Percentiles rank a stretch among this genome's conserved stretches.
phyloP scores from a whole-genome alignment of 2,797 vertebrate species.

The Anniella stebbinsi region DNA sequence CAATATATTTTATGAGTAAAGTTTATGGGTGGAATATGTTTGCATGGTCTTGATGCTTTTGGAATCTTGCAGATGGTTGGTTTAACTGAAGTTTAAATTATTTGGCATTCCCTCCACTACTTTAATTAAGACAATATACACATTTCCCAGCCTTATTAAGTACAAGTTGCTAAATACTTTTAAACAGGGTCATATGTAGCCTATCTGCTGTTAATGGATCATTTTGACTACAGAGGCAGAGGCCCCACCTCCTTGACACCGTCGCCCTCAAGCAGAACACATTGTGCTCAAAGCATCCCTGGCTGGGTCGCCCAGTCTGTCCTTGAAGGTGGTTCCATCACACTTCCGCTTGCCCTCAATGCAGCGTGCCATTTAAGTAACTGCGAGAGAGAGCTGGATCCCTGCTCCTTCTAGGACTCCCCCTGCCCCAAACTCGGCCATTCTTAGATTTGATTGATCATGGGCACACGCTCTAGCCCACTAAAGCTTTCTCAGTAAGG shows the following conservation, averaged over 20 bases:
- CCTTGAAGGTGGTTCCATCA: too few species aligned
- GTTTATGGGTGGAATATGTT: neutral
- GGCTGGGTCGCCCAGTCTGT: too few species aligned
- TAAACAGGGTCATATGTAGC: neutral
- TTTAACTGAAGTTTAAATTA: neutral
- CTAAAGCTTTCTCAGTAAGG: neutral
- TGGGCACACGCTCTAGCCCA: too few species aligned
- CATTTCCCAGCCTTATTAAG: neutral
- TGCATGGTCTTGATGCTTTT: neutral
- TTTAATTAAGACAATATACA: neutral
- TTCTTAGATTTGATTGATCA: neutral
- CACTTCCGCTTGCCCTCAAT: too few species aligned
- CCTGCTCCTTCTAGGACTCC: neutral
- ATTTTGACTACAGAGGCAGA: too few species aligned
- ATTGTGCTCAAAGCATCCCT: too few species aligned
- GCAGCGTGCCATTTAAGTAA: too few species aligned
- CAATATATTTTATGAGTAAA: neutral
- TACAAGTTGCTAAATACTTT: neutral
- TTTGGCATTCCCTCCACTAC: too few species aligned
- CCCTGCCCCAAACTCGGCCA: neutral
- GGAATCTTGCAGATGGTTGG: neutral
- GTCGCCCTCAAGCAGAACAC: too few species aligned
- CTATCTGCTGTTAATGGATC: neutral
- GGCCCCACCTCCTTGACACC: too few species aligned
- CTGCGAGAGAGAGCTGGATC: too few species aligned